Base-by-base conservation (phyloP, 2,113 vertebrate species). In the Lepus timidus region DNA sequence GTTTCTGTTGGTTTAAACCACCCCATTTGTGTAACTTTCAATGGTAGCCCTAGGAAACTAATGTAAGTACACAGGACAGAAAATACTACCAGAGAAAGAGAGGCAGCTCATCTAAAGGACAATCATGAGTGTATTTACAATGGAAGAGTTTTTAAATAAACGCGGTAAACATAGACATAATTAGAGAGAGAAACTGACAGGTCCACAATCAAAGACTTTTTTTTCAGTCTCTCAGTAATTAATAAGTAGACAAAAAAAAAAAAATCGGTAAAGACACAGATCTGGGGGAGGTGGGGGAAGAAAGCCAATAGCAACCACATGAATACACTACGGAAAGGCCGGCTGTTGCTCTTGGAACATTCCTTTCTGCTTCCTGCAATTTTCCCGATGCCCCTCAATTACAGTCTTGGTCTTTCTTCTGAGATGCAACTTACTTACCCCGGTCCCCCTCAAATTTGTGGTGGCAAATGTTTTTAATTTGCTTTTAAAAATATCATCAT, bases 401-500 rank as follows among this genome's bases (percentile, higher is more conserved):
- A 96, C 0, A 94, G 80, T 75, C 81, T 70, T 88, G 20, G 55
- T 93, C 27, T 95, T 90, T 68, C 79, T 76, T 88, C 78, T 78
- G 65, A 93, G 84, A 64, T 44, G 74, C 67, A 94, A 80, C 17
- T 55, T 94, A 80, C 79, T 93, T 91, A 81, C 44, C 44, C 61
- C 67, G 33, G 76, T 83, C 25, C 7, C 31, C 19, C 58, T 84
- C 52, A 73, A 83, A 92, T 75, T 80, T 96, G 75, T 94, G 91
- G 71, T 68, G 79, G 64, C 81, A 93, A 96, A 76, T 89, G 75
- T 89, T 92, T 95, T 96, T 76, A 76, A 89, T 86, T 95, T 94
- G 25, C 62, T 90, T 51, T 75, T 71, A 83, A 96, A 93, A 71
- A 58, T 17, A 58, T 96, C 61, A 70, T 83, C 68, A 80, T 70